These are phyloP conservation scores for Malurus alboscapulatus DNA, from an alignment of 2,113 vertebrate species.

Conservation along the genomic window DNA sequence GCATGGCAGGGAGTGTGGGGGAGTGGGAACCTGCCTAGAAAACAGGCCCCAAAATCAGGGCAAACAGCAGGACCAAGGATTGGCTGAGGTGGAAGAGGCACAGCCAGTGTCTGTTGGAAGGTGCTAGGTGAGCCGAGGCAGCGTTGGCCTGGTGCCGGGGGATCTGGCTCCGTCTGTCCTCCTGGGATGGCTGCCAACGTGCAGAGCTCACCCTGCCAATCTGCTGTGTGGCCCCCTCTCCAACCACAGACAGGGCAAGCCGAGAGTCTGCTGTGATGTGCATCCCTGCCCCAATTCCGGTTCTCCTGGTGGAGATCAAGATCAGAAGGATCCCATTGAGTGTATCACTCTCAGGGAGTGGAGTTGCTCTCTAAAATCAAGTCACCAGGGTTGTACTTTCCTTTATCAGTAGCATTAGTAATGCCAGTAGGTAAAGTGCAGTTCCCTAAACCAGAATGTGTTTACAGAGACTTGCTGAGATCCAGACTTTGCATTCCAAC, in stretches of 20 bases:
- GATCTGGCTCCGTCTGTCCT: fast-evolving
- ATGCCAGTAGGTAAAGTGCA: neutral
- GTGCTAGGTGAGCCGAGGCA: fast-evolving
- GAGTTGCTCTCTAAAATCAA: neutral
- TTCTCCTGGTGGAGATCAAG: neutral
- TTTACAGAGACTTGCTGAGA: neutral
- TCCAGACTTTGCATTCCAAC: neutral
- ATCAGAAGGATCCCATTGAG: neutral
- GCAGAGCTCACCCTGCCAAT: fast-evolving
- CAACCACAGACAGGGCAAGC: neutral
- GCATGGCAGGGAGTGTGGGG: neutral
- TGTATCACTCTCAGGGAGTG: fast-evolving
- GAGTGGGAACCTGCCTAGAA: neutral
- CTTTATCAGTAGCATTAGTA: neutral
- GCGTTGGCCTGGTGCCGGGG: fast-evolving
- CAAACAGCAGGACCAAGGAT: neutral
- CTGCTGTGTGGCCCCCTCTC: fast-evolving
- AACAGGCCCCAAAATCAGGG: too few relatives aligned
- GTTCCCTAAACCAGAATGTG: neutral
- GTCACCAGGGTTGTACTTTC: neutral
- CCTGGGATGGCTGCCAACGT: fast-evolving
- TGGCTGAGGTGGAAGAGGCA: fast-evolving
- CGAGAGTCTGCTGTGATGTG: fast-evolving
- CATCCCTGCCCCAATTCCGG: too few relatives aligned
- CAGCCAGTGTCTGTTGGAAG: neutral